Base-by-base conservation (phyloP, 1,140 invertebrate species). In the Bombus superbus region DNA sequence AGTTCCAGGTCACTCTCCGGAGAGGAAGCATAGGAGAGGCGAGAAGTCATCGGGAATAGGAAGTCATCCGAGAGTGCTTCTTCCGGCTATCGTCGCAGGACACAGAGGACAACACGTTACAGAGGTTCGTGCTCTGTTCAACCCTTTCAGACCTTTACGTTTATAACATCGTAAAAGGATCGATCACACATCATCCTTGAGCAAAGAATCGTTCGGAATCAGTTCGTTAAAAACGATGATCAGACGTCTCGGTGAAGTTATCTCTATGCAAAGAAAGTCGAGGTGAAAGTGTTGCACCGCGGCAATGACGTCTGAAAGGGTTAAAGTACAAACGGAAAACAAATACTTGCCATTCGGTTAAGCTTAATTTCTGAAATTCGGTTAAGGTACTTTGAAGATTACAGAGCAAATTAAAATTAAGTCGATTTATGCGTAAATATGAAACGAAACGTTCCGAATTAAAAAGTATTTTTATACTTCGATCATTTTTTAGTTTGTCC, bases 21-120 rank as follows among this genome's bases (percentile, higher is more conserved):
- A 93, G 98, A 99, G 92, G 98, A 99, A 87, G 98, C 98, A 96
- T 99, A 99, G 93, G 98, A 99, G 88, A 99, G 96, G 92, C 98
- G 97, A 95, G 98, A 98, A 88, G 98, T 98, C 98, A 99, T 99
- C 92, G 99, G 99, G 96, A 99, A 99, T 93, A 99, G 97, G 97
- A 99, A 99, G 96, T 99, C 98, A 96, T 98, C 97, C 92, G 97
- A 98, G 95, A 98, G 96, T 95, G 97, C 97, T 96, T 98, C 97
- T 95, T 98, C 97, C 92, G 97, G 97, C 97, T 97, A 95, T 94
- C 95, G 89, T 92, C 92, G 92, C 91, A 94, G 89, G 94, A 94
- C 94, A 95, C 89, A 93, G 89, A 94, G 90, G 91, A 94, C 92
- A 90, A 91, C 91, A 94, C 91, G 87, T 94, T 94, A 94, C 87